A percentile compares a stretch with the other conserved stretches of the same genome.
phyloP scores from a whole-genome alignment of 2,888 invertebrate species.

The Noctua pronuba region DNA sequence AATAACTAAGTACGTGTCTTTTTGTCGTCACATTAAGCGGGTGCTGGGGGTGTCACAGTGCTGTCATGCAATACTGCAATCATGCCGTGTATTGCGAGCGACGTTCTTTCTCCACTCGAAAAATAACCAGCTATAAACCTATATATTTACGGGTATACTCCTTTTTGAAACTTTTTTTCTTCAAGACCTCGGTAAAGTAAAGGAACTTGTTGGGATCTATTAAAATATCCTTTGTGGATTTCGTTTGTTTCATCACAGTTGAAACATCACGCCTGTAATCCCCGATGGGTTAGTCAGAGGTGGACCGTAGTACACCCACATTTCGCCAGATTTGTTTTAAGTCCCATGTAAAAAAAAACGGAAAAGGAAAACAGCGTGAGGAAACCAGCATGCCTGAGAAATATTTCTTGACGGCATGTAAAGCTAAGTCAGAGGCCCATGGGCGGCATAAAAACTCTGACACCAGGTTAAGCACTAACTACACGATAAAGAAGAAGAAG shows the following conservation, averaged over 20 bases:
- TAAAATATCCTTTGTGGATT: background rate
- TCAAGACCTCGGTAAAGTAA: background rate
- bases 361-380: no score
- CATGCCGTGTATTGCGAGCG: constrained; percentile 76
- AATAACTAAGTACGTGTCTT: constrained; percentile 57
- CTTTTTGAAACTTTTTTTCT: constrained; percentile 32
- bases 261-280: background rate
- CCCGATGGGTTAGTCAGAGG: background rate
- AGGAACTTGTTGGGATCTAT: background rate
- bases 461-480: no score
- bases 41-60: constrained; percentile 70
- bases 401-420: no score
- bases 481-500: no score
- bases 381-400: no score
- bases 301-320: no score
- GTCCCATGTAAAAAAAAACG: no score
- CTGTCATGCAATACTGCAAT: constrained; percentile 84
- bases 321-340: no score
- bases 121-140: constrained; percentile 55
- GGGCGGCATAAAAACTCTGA: no score
- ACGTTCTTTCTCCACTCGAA: constrained; percentile 69
- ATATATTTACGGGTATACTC: constrained; percentile 2
- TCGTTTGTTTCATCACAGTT: background rate
- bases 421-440: no score
- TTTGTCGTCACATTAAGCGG: constrained; percentile 67